phyloP scores from a whole-genome alignment of 2,113 vertebrate genomes.

The Xiphophorus couchianus region DNA sequence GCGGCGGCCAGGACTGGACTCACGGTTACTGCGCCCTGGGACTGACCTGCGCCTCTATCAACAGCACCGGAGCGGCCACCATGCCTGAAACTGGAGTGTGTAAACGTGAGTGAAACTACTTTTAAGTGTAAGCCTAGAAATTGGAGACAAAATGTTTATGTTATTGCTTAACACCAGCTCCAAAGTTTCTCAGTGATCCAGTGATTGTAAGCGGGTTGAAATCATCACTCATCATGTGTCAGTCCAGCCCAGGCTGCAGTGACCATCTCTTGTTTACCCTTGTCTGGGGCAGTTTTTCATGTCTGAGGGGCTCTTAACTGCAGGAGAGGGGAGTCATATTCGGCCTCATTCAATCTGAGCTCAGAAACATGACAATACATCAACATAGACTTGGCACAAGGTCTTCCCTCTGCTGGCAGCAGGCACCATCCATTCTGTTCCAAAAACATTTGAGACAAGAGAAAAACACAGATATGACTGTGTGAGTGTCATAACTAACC shows the following conservation, averaged over 20 bases:
- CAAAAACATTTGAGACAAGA: constrained; percentile 18
- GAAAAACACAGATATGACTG: constrained; percentile 2
- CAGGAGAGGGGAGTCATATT: constrained; percentile 65
- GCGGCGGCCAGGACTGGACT: constrained; percentile 80
- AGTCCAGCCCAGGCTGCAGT: constrained; percentile 37
- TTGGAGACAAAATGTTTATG: background rate
- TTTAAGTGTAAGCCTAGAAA: background rate
- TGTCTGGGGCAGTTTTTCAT: constrained; percentile 34
- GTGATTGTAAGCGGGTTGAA: constrained; percentile 13
- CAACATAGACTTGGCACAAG: constrained; percentile 40
- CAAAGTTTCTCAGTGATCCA: background rate
- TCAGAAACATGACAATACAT: constrained; percentile 41
- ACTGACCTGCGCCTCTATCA: constrained; percentile 77
- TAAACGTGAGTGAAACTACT: constrained; percentile 71
- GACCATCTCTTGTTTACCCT: constrained; percentile 47
- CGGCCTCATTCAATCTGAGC: constrained; percentile 35
- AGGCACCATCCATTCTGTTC: constrained; percentile 4
- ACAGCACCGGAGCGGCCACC: constrained; percentile 60
- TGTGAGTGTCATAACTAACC: background rate
- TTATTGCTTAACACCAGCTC: background rate
- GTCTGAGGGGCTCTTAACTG: constrained; percentile 51
- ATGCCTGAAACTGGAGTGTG: constrained; percentile 78
- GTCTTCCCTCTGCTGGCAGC: constrained; percentile 11
- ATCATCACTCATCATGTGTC: constrained; percentile 40
- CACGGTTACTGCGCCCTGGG: constrained; percentile 81